A percentile compares a stretch with the other conserved stretches of the same genome.
Evolutionary conservation across 64 coral and sea anemone genomes (phyloP).

Genomic region (Montipora cactus): DNA sequence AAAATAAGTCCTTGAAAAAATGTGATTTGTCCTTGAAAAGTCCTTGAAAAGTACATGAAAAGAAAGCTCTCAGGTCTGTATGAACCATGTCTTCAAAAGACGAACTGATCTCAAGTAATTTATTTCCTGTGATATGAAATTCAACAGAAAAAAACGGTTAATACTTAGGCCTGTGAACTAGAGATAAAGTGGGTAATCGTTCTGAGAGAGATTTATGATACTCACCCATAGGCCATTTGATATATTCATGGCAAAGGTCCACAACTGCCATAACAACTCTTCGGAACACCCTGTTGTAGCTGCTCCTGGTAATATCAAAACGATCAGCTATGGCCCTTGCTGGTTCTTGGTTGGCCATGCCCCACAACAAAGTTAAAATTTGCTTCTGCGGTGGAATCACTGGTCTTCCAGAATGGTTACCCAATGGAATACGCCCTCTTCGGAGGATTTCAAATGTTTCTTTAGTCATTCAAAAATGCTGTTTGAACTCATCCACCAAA

Average conservation of each 20-base stretch:
- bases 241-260: conserved; percentile 14
- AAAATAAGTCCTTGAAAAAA: too few species aligned
- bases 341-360: conserved; percentile 44
- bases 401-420: conserved; percentile 39
- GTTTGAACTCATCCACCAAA: too few species aligned
- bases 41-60: too few species aligned
- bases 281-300: conserved; percentile 45
- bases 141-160: background rate
- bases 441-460: background rate
- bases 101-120: background rate
- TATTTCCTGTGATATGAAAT: background rate
- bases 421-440: background rate
- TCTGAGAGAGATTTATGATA: background rate
- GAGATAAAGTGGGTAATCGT: background rate
- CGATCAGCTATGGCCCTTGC: conserved; percentile 17
- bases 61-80: too few species aligned
- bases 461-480: too few species aligned
- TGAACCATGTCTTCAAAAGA: too few species aligned
- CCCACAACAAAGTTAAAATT: conserved; percentile 44
- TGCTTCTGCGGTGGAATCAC: conserved; percentile 58
- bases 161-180: background rate
- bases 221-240: conserved; percentile 62
- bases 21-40: too few species aligned
- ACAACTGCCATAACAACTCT: conserved; percentile 20
- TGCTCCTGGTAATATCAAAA: conserved; percentile 58